Evolutionary conservation across 2,113 vertebrate species (phyloP), one percentile per base, ranked within the genome.

Genomic region (Podarcis raffonei): DNA sequence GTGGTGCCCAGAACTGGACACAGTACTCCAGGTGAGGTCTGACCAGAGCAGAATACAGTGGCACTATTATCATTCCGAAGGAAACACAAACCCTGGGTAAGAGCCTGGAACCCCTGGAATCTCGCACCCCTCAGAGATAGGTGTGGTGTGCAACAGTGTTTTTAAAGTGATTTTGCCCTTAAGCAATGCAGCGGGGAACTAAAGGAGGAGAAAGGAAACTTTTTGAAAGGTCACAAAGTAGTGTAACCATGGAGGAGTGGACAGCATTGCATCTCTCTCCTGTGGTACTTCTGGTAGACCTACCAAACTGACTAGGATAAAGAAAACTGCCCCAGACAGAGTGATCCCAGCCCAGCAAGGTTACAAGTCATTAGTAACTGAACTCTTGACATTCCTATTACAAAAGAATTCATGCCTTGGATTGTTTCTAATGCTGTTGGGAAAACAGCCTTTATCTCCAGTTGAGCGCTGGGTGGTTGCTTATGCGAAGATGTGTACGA

Each of bases 401-500:
- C 87, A 85, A 81, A 87, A 89, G 81, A 8, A 20, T 80, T 92
- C 2, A 0, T 92, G 89, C 80, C 89, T 89, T 4, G 15, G 25
- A 22, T 68, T 92, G 66, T 89, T 91, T 92, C 76, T 23, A 72
- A 3, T 87, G 62, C 91, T 88, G n/a, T 69, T 86, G 39, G 66
- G 76, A 79, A 85, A 76, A 75, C 20, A 32, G 16, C 82, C 80
- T 81, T 90, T 79, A 87, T 84, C 83, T 92, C 81, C 75, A 8
- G 12, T 25, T 3, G 90, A 87, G 39, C 87, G 86, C 90, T 93
- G 89, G 90, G 92, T 84, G 88, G 88, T 92, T 12, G 0, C 62
- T 78, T 84, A 84, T 68, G 62, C 78, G 92, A 93, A 91, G 89
- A 80, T 89, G 78, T 57, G 89, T 92, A 80, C 91, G 85, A 94